Percentiles rank a stretch among this genome's conserved stretches.
Evolutionary conservation across 2,888 invertebrate species (phyloP).

Genomic region (Autographa pulchrina): DNA sequence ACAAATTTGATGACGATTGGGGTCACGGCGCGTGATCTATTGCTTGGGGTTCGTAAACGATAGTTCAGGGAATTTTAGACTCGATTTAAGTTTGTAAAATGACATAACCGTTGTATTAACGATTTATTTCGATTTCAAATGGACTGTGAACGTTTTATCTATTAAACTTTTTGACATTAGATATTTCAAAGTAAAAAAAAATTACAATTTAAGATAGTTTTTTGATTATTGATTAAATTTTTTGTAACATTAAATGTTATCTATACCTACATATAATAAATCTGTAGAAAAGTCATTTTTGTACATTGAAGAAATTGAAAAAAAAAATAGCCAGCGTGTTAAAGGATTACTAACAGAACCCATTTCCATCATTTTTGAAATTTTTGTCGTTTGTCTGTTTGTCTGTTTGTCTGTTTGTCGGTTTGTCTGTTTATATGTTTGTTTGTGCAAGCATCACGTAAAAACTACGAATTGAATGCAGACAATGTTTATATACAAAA

Average conservation of each 20-base stretch:
- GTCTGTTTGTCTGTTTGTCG: too few species aligned
- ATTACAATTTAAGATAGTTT: neutral
- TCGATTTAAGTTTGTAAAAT: conserved; percentile 84
- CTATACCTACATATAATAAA: too few species aligned
- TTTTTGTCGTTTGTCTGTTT: too few species aligned
- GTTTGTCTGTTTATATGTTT: too few species aligned
- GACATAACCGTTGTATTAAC: conserved; percentile 81
- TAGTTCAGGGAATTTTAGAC: conserved; percentile 85
- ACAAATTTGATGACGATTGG: conserved; percentile 89
- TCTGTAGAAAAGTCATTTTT: too few species aligned
- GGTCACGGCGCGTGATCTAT: conserved; percentile 86
- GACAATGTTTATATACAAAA: too few species aligned
- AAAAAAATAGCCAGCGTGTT: too few species aligned
- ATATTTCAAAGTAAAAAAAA: neutral
- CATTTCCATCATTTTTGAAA: too few species aligned
- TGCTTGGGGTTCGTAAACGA: conserved; percentile 80
- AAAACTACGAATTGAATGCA: too few species aligned
- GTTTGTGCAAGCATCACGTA: too few species aligned
- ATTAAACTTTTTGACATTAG: conserved; percentile 37
- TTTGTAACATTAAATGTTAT: neutral
- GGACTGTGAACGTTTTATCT: conserved; percentile 55
- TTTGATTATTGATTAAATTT: neutral
- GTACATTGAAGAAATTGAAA: too few species aligned
- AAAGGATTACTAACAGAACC: too few species aligned
- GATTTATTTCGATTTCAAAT: conserved; percentile 65